phyloP scores from a whole-genome alignment of 2,797 vertebrate species.

The Macrochelys suwanniensis region DNA sequence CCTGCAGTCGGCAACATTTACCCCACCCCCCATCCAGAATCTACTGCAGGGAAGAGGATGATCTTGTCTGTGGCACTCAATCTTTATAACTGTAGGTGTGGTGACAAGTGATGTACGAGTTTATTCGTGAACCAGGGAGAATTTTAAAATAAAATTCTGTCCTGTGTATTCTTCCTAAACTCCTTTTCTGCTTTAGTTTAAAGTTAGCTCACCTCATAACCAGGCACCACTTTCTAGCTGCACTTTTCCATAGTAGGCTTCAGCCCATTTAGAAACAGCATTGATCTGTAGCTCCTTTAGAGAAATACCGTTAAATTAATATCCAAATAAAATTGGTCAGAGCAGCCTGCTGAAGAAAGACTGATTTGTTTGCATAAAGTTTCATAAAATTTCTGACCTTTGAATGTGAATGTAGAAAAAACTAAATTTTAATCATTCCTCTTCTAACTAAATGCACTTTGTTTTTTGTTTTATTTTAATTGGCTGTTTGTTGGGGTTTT shows the following conservation, averaged over 20 bases:
- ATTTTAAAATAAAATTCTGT: not conserved
- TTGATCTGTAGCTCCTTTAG: not conserved
- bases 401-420: too few species aligned
- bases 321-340: not conserved
- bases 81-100: not conserved
- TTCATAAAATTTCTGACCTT: too few species aligned
- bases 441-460: not conserved
- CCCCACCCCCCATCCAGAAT: not conserved
- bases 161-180: not conserved
- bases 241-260: not conserved
- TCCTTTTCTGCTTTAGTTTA: not conserved
- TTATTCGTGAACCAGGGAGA: not conserved
- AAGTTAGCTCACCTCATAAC: not conserved
- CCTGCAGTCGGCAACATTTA: not conserved
- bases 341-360: not conserved
- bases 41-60: not conserved
- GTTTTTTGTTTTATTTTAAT: not conserved
- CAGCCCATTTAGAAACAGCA: not conserved
- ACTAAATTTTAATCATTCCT: not conserved
- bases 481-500: accelerated
- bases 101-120: not conserved
- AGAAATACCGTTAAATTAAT: not conserved
- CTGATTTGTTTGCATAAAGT: not conserved
- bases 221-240: accelerated
- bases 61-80: not conserved